Evolutionary conservation across 1,140 invertebrate species (phyloP).

Genomic region (Drosophila yakuba): DNA sequence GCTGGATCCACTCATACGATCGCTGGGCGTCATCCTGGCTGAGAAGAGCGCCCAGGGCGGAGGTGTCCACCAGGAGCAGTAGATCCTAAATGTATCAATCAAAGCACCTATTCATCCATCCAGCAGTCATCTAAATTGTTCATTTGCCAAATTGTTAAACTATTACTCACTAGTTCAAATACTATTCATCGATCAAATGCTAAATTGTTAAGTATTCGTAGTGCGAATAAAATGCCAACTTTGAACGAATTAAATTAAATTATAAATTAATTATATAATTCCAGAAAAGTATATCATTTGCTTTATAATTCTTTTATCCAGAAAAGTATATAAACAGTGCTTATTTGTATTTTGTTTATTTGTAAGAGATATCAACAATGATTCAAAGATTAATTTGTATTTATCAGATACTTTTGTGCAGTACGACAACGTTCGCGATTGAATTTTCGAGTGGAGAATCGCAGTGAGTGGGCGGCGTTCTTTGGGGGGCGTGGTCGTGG

Average conservation of each 20-base stretch:
- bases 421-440: constrained; percentile 12
- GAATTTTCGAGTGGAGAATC: background rate
- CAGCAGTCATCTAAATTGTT: background rate
- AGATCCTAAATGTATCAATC: background rate
- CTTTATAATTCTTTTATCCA: too few species aligned
- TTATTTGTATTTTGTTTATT: constrained; percentile 32
- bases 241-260: background rate
- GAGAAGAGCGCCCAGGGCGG: constrained; percentile 15
- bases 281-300: too few species aligned
- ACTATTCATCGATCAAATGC: background rate
- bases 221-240: constrained; percentile 2
- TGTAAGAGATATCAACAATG: constrained; percentile 36
- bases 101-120: too few species aligned
- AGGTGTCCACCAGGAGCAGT: background rate
- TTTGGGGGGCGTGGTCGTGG: too few species aligned
- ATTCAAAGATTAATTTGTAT: constrained; percentile 41
- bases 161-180: too few species aligned
- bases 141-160: background rate
- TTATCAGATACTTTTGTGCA: constrained; percentile 43
- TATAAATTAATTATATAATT: too few species aligned
- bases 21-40: constrained; percentile 47
- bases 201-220: constrained; percentile 20
- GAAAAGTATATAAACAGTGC: too few species aligned
- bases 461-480: background rate
- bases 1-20: constrained; percentile 65